Percentiles rank a stretch among this genome's conserved stretches.
These are phyloP conservation scores for Dynastes grantii DNA, from an alignment of 2,888 invertebrate species.

Conservation along the genomic window DNA sequence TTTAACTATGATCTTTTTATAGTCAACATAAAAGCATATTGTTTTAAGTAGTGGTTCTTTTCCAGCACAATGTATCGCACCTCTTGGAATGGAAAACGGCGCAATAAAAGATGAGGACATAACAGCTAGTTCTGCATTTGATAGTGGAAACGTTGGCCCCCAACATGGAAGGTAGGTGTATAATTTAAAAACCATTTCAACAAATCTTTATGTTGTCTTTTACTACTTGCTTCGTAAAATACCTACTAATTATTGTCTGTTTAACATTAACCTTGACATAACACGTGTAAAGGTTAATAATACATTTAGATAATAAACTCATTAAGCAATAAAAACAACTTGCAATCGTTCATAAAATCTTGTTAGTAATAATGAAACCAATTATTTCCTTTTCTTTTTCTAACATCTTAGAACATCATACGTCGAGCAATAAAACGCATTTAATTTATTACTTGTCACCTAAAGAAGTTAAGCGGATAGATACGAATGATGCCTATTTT, in stretches of 20 bases:
- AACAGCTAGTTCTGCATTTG: slow-evolving; percentile 89
- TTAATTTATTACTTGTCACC: background rate
- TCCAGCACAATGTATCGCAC: slow-evolving; percentile 85
- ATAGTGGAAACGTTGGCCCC: slow-evolving; percentile 88
- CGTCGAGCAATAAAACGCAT: background rate
- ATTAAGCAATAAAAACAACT: slow-evolving; percentile 32
- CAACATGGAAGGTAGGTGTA: slow-evolving; percentile 84
- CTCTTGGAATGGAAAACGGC: slow-evolving; percentile 90
- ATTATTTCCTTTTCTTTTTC: slow-evolving; percentile 23
- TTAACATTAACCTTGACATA: slow-evolving; percentile 11
- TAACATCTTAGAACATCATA: background rate
- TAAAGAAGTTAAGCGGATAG: slow-evolving; percentile 18
- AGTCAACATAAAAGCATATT: too few species aligned
- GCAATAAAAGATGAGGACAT: slow-evolving; percentile 86
- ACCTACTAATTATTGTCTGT: background rate
- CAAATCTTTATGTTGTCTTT: background rate
- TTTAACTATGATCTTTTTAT: too few species aligned
- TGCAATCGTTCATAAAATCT: background rate
- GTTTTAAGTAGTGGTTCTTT: slow-evolving; percentile 23
- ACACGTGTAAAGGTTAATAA: slow-evolving; percentile 6
- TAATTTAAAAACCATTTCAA: background rate
- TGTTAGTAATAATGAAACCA: slow-evolving; percentile 11
- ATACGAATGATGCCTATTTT: slow-evolving; percentile 13
- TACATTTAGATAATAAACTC: slow-evolving; percentile 12
- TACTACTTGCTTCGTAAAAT: background rate